A percentile compares a stretch with the other conserved stretches of the same genome.
Evolutionary conservation across 2,797 vertebrate genomes (phyloP).

Genomic region (Phoeniculus purpureus): DNA sequence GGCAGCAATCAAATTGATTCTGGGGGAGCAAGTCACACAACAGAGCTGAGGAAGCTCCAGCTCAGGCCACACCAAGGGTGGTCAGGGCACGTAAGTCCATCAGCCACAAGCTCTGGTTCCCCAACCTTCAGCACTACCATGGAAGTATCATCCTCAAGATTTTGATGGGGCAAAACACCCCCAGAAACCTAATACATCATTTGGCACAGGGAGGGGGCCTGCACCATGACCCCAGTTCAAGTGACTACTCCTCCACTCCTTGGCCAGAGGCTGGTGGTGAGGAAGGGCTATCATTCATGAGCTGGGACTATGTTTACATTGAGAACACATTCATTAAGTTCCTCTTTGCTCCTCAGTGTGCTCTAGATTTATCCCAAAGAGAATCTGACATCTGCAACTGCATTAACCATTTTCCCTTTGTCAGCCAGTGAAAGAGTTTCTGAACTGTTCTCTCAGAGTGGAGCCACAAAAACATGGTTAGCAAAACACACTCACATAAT

Average conservation of each 20-base stretch:
- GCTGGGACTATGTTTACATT: not conserved
- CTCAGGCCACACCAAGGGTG: not conserved
- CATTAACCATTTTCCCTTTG: slow-evolving; percentile 24
- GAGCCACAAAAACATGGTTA: slow-evolving; percentile 8
- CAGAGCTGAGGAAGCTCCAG: not conserved
- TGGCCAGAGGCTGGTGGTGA: not conserved
- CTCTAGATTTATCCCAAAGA: slow-evolving; percentile 25
- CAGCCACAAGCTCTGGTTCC: not conserved
- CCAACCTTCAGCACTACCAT: not conserved
- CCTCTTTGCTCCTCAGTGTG: not conserved
- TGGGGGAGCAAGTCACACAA: not conserved
- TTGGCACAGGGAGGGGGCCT: not conserved
- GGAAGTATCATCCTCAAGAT: not conserved
- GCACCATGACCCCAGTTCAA: not conserved
- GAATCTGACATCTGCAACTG: slow-evolving; percentile 17
- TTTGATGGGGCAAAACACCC: not conserved
- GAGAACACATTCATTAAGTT: not conserved
- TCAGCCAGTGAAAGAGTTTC: slow-evolving; percentile 42
- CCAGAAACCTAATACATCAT: not conserved
- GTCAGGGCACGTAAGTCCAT: fast-evolving
- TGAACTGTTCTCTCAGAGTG: fast-evolving
- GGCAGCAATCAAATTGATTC: not conserved
- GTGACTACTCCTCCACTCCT: not conserved
- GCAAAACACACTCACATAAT: not conserved
- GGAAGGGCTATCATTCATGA: not conserved